A percentile compares a stretch with the other conserved stretches of the same genome.
Conservation (phyloP, 1,140 invertebrate species). For the Philopotamus ludificatus region DNA sequence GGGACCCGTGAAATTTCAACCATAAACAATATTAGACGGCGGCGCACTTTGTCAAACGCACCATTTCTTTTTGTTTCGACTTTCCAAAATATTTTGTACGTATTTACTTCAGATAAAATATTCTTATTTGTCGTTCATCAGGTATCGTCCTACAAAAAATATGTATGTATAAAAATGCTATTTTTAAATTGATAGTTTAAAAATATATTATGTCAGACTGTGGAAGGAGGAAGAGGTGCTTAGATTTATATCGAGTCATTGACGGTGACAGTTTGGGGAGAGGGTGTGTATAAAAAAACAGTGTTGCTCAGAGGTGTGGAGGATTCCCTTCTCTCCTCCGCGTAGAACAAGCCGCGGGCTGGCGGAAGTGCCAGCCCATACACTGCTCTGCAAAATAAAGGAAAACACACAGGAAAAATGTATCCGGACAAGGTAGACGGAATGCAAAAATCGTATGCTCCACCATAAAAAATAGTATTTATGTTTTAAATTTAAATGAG, state of each 20-base stretch:
- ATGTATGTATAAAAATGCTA: background rate
- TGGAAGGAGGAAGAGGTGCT: too few species aligned
- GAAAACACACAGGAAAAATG: slow-evolving; percentile 33
- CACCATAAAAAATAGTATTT: too few species aligned
- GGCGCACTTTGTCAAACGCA: background rate
- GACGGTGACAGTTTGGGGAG: too few species aligned
- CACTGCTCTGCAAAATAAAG: slow-evolving; percentile 28
- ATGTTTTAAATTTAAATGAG: too few species aligned
- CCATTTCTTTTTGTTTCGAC: background rate
- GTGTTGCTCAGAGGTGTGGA: background rate
- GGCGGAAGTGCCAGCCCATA: slow-evolving; percentile 31
- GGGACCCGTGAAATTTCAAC: background rate
- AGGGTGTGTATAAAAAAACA: slow-evolving; percentile 12
- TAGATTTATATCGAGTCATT: too few species aligned
- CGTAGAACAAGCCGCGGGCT: slow-evolving; percentile 20
- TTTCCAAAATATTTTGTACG: background rate
- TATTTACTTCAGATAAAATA: background rate
- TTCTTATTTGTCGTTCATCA: background rate
- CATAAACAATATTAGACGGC: background rate
- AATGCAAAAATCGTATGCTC: background rate
- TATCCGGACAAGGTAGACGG: slow-evolving; percentile 1
- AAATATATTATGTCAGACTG: too few species aligned
- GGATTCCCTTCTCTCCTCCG: slow-evolving; percentile 7
- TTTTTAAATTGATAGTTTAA: background rate
- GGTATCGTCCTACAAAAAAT: background rate